Base-by-base conservation (phyloP, 2,113 vertebrate species). In the Strix uralensis region DNA sequence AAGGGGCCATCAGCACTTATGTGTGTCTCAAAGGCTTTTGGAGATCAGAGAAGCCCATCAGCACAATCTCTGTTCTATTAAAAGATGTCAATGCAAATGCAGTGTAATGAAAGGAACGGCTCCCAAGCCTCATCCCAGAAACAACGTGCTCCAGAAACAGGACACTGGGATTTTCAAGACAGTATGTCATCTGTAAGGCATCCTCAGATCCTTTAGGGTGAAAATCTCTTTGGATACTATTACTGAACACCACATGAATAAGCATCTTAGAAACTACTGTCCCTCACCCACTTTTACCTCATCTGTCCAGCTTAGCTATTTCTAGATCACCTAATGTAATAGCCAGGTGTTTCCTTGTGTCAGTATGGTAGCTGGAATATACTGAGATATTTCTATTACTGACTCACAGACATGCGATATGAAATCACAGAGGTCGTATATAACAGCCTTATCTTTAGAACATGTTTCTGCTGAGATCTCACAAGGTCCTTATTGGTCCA, bases 181-280 rank as follows among this genome's bases (percentile, higher is more conserved):
- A 75, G 65, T 89, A 75, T 69, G 61, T 91, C 77, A 88, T 84
- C 52, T 86, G 23, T 65, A 81, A 96, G 70, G 72, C 83, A 95
- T 88, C 73, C 70, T 94, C 69, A 93, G 20, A 88, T 47, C 51
- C 61, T 93, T 89, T 21, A 71, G 75, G 15, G 19, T 78, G 44
- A 84, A 92, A 95, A 84, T 67, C n/a, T 84, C 72, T 88, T 94
- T 67, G 61, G 69, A 77, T 85, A 57, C 9, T 49, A n/a, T 85
- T 82, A 38, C 82, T 58, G n/a, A 95, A 69, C 42, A 92, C 63
- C 65, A 72, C 15, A 82, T 73, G 52, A 96, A 86, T 47, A 86
- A 81, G 7, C 21, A 57, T 79, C 57, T 92, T 55, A 81, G 42
- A 86, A 88, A 79, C 34, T 49, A 71, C 34, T 86, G 88, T 91